phyloP scores from a whole-genome alignment of 2,888 invertebrate species.

The Tachina lurida region DNA sequence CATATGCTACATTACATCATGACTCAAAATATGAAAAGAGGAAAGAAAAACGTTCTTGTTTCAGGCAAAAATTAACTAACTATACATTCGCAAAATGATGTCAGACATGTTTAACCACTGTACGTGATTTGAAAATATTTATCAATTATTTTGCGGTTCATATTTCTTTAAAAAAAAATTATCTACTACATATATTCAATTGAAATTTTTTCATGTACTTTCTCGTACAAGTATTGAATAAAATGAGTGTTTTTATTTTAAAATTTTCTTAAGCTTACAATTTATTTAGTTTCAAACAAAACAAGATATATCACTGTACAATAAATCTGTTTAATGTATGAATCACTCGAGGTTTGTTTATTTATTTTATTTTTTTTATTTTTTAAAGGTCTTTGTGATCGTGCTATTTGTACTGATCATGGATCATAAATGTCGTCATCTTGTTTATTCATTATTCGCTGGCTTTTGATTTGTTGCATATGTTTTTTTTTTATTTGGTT shows the following conservation, averaged over 20 bases:
- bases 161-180: constrained; percentile 27
- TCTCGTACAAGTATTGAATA: constrained; percentile 42
- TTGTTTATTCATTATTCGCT: constrained; percentile 57
- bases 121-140: constrained; percentile 57
- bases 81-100: constrained; percentile 28
- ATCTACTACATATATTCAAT: constrained; percentile 31
- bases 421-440: constrained; percentile 68
- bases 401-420: constrained; percentile 44
- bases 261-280: constrained; percentile 6
- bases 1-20: constrained; percentile 37
- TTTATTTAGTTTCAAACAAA: constrained; percentile 18
- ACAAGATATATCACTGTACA: background rate
- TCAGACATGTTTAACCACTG: constrained; percentile 38
- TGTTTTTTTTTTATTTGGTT: constrained; percentile 6
- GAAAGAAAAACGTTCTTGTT: background rate
- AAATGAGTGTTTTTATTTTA: constrained; percentile 47
- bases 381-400: constrained; percentile 63
- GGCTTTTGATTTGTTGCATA: constrained; percentile 26
- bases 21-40: constrained; percentile 1
- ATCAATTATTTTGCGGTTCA: constrained; percentile 33
- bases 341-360: constrained; percentile 52
- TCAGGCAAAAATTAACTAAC: constrained; percentile 24
- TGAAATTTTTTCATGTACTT: constrained; percentile 43
- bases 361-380: constrained; percentile 23
- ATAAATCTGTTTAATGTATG: constrained; percentile 61